Conservation (phyloP, 53 echinoderm and acorn worm genomes). For the Actinopyga echinites region DNA sequence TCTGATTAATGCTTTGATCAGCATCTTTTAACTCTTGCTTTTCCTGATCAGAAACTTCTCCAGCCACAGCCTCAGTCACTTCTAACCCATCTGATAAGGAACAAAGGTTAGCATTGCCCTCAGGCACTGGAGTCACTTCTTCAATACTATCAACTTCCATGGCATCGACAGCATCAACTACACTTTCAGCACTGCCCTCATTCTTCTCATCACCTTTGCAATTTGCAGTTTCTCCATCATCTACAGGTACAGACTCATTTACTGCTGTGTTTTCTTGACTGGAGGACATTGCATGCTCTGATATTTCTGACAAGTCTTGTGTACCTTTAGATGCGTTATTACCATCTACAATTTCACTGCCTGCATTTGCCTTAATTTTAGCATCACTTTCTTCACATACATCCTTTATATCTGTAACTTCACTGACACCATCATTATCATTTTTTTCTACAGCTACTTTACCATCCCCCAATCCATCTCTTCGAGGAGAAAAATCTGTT, state of each 20-base stretch:
- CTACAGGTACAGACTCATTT: too few relatives aligned
- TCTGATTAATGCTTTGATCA: too few relatives aligned
- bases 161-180: too few relatives aligned
- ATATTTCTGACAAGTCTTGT: constrained; percentile 6
- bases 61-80: constrained; percentile 1
- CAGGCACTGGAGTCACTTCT: too few relatives aligned
- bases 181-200: too few relatives aligned
- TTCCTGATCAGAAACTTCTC: neutral
- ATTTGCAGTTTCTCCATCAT: too few relatives aligned
- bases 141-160: too few relatives aligned
- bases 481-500: neutral
- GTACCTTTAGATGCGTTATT: neutral
- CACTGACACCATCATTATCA: constrained; percentile 27
- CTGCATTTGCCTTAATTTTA: constrained; percentile 41
- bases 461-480: constrained; percentile 2
- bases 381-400: constrained; percentile 48
- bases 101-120: too few relatives aligned
- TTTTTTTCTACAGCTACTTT: constrained; percentile 21
- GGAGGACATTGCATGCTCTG: constrained; percentile 48
- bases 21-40: neutral
- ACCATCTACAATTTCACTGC: neutral
- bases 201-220: too few relatives aligned
- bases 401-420: constrained; percentile 32
- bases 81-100: neutral
- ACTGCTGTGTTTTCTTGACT: constrained; percentile 43